Evolutionary conservation across 1,140 invertebrate genomes (phyloP), one percentile per base, ranked within the genome.

Genomic region (Andricus grossulariae): DNA sequence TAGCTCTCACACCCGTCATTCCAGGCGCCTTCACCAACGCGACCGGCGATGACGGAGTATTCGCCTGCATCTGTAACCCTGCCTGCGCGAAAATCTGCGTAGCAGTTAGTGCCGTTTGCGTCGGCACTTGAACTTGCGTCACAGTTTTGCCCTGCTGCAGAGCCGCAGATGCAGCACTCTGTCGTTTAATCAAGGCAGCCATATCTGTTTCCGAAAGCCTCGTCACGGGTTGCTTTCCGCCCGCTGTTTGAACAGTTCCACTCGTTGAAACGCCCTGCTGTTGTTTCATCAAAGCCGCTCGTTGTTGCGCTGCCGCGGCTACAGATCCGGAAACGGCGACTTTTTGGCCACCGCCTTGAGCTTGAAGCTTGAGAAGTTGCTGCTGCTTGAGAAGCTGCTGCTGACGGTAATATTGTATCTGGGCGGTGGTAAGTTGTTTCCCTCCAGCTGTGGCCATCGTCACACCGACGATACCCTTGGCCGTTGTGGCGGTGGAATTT

Each of bases 191-290:
- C 18, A 96, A 78, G 12, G 95, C 93, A 12, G 94, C 93, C 92
- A 96, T 94, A 85, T 96, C 95, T 21, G 93, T 92, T 19, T 96
- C 94, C 0, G 94, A 93, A 3, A 95, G 72, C 92, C 92, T 78
- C 90, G 92, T 72, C 89, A 92, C 32, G 84, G 93, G 90, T 10
- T 92, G 90, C 82, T 94, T 93, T 7, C 89, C 91, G 10, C 87
- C 81, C 0, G 80, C 72, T 2, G 72, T 71, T 12, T 92, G 86
- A 3, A 91, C 89, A 11, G 87, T 79, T 2, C 88, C 74, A 3
- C 90, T 87, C n/a, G 92, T 90, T 70, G 90, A 89, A 3, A 92
- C 90, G 6, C 90, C 87, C 49, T 90, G 90, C 57, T 32, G 25
- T 5, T 32, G 25, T 32, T 92, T 91, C 86, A 91, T 89, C 0